Conservation (phyloP, 2,888 invertebrate genomes). For the Ennomos fuscantarius region DNA sequence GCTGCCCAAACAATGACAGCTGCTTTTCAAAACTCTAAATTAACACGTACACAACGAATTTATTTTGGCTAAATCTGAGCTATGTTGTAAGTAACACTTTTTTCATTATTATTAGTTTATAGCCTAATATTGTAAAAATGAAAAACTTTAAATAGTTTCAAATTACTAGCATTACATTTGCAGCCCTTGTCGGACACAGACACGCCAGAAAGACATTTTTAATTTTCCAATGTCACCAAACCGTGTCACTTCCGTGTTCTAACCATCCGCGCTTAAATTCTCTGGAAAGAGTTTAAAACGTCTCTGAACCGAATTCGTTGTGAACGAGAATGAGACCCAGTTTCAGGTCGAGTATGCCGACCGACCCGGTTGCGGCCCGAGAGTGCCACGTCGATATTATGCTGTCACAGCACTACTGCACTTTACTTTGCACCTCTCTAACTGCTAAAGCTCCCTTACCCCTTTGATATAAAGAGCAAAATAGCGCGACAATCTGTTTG, state of each 20-base stretch:
- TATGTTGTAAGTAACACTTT: no score
- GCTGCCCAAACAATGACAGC: no score
- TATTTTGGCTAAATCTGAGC: no score
- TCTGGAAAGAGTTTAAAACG: constrained; percentile 46
- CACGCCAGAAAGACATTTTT: constrained; percentile 23
- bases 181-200: background rate
- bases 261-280: constrained; percentile 42
- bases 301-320: constrained; percentile 52
- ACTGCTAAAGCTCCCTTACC: constrained; percentile 43
- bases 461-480: constrained; percentile 46
- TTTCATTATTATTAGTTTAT: no score
- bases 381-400: constrained; percentile 59
- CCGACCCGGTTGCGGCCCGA: constrained; percentile 69
- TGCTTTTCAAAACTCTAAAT: no score
- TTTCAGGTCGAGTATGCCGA: constrained; percentile 68
- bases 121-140: background rate
- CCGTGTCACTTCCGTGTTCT: constrained; percentile 33
- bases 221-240: constrained; percentile 33
- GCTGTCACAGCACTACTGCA: constrained; percentile 56
- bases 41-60: no score
- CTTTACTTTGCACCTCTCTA: constrained; percentile 42
- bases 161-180: background rate
- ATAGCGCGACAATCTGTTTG: constrained; percentile 43
- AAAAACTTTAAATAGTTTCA: background rate
- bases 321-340: constrained; percentile 50